A percentile compares a stretch with the other conserved stretches of the same genome.
These are phyloP conservation scores for Timema podura DNA, from an alignment of 2,888 invertebrate species.

Conservation along the genomic window DNA sequence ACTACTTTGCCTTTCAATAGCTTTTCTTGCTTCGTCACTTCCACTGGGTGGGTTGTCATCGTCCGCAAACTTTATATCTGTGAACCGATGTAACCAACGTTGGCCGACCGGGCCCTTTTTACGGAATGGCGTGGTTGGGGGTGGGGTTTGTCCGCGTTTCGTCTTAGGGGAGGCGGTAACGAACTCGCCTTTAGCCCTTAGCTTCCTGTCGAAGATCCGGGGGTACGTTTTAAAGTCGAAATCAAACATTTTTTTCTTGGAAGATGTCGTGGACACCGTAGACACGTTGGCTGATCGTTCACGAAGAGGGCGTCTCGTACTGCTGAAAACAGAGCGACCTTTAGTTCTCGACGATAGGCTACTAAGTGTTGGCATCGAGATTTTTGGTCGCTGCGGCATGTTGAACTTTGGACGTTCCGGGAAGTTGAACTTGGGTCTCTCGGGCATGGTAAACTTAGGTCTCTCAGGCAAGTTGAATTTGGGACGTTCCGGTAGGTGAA, in stretches of 20 bases:
- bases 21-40: slow-evolving; percentile 27
- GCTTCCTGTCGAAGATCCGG: slow-evolving; percentile 53
- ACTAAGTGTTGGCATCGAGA: slow-evolving; percentile 26
- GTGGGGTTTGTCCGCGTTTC: slow-evolving; percentile 49
- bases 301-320: slow-evolving; percentile 28
- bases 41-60: slow-evolving; percentile 29
- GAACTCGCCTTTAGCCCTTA: slow-evolving; percentile 41
- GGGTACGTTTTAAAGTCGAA: slow-evolving; percentile 77
- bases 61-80: slow-evolving; percentile 41
- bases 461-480: slow-evolving; percentile 53
- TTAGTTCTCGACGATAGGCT: slow-evolving; percentile 8
- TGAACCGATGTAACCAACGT: slow-evolving; percentile 48
- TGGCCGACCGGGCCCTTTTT: slow-evolving; percentile 50
- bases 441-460: slow-evolving; percentile 53
- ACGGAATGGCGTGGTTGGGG: slow-evolving; percentile 60
- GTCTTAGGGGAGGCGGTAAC: slow-evolving; percentile 52
- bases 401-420: slow-evolving; percentile 56
- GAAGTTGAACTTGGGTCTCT: slow-evolving; percentile 59
- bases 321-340: slow-evolving; percentile 22
- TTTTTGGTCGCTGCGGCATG: slow-evolving; percentile 41
- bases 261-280: slow-evolving; percentile 47
- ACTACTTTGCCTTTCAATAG: slow-evolving; percentile 31
- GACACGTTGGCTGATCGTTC: slow-evolving; percentile 26
- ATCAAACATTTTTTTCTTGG: slow-evolving; percentile 58
- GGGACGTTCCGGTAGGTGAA: slow-evolving; percentile 59